Conservation (phyloP, 2,888 invertebrate species). For the Hypomecis punctinalis region DNA sequence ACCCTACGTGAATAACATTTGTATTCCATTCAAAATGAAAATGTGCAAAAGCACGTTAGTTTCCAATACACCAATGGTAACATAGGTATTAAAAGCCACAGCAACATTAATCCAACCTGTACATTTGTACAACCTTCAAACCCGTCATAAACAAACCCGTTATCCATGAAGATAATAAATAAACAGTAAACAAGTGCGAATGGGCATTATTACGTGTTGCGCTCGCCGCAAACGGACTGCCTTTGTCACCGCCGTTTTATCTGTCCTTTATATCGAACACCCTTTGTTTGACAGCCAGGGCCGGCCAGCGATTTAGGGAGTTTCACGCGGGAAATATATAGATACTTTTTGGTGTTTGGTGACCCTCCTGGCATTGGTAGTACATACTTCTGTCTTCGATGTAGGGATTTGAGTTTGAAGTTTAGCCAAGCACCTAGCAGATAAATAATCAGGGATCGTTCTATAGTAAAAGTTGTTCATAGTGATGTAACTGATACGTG, state of each 20-base stretch:
- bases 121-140: not conserved
- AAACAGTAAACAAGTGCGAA: slow-evolving; percentile 43
- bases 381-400: too few species aligned
- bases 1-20: too few species aligned
- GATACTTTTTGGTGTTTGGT: slow-evolving; percentile 4
- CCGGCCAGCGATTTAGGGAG: slow-evolving; percentile 58
- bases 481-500: too few species aligned
- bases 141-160: slow-evolving; percentile 37
- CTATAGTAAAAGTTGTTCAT: too few species aligned
- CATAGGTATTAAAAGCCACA: not conserved
- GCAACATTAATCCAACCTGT: not conserved
- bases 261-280: slow-evolving; percentile 51
- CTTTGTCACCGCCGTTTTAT: slow-evolving; percentile 49
- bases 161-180: slow-evolving; percentile 43
- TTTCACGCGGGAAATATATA: slow-evolving; percentile 54
- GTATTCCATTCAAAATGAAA: too few species aligned
- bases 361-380: not conserved
- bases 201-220: slow-evolving; percentile 53
- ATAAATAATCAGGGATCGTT: too few species aligned
- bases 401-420: too few species aligned
- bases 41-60: too few species aligned
- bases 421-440: too few species aligned
- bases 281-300: slow-evolving; percentile 54
- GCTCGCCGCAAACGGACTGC: slow-evolving; percentile 46
- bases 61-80: not conserved